Base-by-base conservation (phyloP, 92 coral and sea anemone species). In the Porites rus region DNA sequence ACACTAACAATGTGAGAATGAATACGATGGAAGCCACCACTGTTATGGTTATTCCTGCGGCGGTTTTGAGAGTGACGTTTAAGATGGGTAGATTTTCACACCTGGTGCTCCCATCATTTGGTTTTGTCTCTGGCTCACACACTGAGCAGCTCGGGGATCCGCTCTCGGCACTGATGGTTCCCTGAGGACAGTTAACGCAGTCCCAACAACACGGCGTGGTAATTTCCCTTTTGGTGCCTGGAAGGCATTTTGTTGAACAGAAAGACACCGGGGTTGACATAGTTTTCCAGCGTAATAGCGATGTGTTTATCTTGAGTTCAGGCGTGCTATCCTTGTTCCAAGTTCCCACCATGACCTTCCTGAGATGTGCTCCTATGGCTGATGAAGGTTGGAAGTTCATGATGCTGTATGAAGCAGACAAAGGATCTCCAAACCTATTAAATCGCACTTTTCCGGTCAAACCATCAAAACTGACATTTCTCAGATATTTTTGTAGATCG, bases 191-290 rank as follows among this genome's bases (percentile, higher is more conserved):
- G 6, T 51, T 31, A 19, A 86, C 67, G 74, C 94, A 92, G 25
- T 92, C 88, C 94, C 94, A 92, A 21, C 94, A 92, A 63, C 94
- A 92, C 7, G 75, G 89, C 52, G 74, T 64, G 6, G 73, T 77
- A 10, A 61, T 51, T 10, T 68, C n/a, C 78, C 77, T 65, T 52
- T 20, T 78, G 56, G 75, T 51, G 7, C 89, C 89, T 13, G 89
- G 84, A 2, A 31, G 51, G 77, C 89, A 85, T 12, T 63, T 51
- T 28, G 28, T 17, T 62, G 84, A 62, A 65, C 89, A 85, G 65
- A 72, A 69, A 28, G 89, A 85, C 43, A 6, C 60, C 8, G 84
- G 84, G 8, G 65, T 72, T 19, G 89, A 69, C 24, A 85, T 51
- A 52, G 18, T 64, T 20, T 11, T 71, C 98, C 98, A 94, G 53